Percentiles rank a stretch among this genome's conserved stretches.
These are phyloP conservation scores for Polypedilum vanderplanki DNA, from an alignment of 1,140 invertebrate genomes.

Conservation along the genomic window DNA sequence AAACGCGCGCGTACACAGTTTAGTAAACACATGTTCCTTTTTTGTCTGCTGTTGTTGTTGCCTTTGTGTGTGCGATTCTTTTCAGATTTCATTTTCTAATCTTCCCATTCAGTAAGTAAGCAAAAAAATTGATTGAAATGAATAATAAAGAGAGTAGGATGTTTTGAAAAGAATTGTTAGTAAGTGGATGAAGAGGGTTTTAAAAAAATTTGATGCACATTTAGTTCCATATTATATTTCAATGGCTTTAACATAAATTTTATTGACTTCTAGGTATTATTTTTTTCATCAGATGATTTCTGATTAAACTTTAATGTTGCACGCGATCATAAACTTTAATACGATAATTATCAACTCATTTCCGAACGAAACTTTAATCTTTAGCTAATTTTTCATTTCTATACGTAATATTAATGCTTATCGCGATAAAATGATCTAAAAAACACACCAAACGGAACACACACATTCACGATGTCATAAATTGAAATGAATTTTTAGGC, in stretches of 20 bases:
- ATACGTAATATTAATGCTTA: neutral
- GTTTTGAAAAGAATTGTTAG: neutral
- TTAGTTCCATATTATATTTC: neutral
- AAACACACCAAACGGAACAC: neutral
- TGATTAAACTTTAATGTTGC: conserved; percentile 4
- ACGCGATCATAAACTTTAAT: conserved; percentile 18
- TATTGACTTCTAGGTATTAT: neutral
- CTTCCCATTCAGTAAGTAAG: neutral
- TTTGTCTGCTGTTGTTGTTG: neutral
- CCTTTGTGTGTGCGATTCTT: neutral
- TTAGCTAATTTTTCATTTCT: neutral
- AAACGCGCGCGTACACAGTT: neutral
- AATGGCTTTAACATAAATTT: neutral
- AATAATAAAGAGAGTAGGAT: neutral
- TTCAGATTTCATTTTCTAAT: conserved; percentile 13
- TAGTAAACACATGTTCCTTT: conserved; percentile 20
- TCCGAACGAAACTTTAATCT: neutral
- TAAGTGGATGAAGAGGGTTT: conserved; percentile 7
- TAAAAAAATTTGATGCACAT: neutral
- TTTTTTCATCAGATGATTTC: neutral
- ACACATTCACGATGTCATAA: neutral
- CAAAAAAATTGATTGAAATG: conserved; percentile 3
- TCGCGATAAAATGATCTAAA: neutral
- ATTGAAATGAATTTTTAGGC: neutral
- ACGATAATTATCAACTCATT: neutral